phyloP scores from a whole-genome alignment of 2,888 invertebrate species.

The Sicus ferrugineus region DNA sequence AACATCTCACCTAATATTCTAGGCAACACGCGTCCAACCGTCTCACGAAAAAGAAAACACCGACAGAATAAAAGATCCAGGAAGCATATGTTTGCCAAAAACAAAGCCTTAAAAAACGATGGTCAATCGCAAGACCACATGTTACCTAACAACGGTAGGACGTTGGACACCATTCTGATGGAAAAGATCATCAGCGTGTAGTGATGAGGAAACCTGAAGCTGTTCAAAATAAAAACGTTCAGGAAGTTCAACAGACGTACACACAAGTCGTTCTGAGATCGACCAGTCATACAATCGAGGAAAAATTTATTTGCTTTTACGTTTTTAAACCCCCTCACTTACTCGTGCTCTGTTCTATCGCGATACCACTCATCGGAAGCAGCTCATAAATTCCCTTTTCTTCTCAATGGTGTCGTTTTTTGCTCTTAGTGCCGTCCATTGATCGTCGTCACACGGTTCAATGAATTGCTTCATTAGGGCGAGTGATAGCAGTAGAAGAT shows the following conservation, averaged over 20 bases:
- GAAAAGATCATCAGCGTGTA: constrained; percentile 6
- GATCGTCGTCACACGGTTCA: constrained; percentile 53
- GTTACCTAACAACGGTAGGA: constrained; percentile 13
- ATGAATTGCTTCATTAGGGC: constrained; percentile 58
- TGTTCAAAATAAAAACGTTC: constrained; percentile 7
- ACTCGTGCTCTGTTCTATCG: neutral
- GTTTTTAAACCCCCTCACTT: neutral
- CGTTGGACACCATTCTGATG: neutral
- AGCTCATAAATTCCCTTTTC: neutral
- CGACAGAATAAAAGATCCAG: constrained; percentile 44
- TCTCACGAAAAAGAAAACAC: constrained; percentile 16
- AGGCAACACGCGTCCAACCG: constrained; percentile 28
- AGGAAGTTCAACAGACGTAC: neutral
- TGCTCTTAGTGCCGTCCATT: neutral
- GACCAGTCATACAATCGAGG: constrained; percentile 21
- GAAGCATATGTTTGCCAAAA: constrained; percentile 52
- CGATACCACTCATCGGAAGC: neutral
- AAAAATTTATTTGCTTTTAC: neutral
- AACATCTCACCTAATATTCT: constrained; percentile 32
- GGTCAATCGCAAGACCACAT: neutral
- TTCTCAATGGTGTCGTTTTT: neutral
- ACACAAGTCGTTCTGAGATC: constrained; percentile 10
- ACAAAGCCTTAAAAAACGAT: constrained; percentile 34
- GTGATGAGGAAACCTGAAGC: constrained; percentile 17
- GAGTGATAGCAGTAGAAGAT: constrained; percentile 10